A percentile compares a stretch with the other conserved stretches of the same genome.
Conservation (phyloP, 35 echinoderm and acorn worm genomes). For the Strongylocentrotus purpuratus region DNA sequence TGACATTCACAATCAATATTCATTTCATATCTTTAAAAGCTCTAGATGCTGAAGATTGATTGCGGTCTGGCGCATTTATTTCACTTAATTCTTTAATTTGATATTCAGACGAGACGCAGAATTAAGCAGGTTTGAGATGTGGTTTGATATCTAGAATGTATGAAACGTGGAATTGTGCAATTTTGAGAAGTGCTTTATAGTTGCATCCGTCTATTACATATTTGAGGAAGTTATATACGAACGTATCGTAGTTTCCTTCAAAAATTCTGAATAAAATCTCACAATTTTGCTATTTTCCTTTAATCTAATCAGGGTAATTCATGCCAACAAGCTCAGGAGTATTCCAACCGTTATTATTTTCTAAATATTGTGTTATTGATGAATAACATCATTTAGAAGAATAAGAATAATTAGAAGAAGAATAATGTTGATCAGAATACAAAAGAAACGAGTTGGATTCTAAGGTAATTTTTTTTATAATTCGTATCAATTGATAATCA, state of each 20-base stretch:
- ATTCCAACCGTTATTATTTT: too few relatives aligned
- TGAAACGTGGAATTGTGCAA: background rate
- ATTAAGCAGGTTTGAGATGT: background rate
- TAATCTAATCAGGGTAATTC: too few relatives aligned
- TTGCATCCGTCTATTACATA: background rate
- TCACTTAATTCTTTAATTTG: background rate
- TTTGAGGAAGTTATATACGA: background rate
- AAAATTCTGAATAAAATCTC: background rate
- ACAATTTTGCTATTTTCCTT: too few relatives aligned
- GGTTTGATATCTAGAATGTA: too few relatives aligned
- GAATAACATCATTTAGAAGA: too few relatives aligned
- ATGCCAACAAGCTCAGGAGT: too few relatives aligned
- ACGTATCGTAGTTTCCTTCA: background rate
- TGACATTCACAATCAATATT: background rate
- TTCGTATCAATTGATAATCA: too few relatives aligned
- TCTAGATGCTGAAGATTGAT: background rate
- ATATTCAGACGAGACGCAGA: background rate
- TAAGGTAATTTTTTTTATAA: too few relatives aligned
- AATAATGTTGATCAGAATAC: too few relatives aligned
- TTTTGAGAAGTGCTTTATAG: background rate
- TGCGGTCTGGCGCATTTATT: background rate
- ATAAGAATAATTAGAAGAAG: too few relatives aligned
- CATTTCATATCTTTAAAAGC: background rate
- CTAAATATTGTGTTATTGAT: too few relatives aligned
- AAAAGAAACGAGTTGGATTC: too few relatives aligned